Percentiles rank a stretch among this genome's conserved stretches.
phyloP scores from a whole-genome alignment of 1,140 invertebrate genomes.

The Pseudobourletiella spinata region DNA sequence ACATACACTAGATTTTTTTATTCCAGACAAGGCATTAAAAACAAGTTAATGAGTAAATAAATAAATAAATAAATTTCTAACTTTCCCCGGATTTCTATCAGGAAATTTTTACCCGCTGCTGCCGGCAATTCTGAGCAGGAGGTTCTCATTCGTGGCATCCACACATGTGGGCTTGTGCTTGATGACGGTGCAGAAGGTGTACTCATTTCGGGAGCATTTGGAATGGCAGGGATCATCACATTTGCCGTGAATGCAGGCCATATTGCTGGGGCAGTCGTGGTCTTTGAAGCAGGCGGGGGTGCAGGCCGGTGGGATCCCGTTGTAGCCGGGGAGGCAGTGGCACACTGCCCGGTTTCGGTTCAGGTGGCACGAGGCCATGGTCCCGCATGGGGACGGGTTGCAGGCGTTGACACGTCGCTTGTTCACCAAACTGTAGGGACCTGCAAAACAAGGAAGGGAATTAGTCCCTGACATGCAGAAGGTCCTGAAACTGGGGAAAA shows the following conservation, averaged over 20 bases:
- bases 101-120: not conserved
- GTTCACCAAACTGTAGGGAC: conserved; percentile 35
- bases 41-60: too few relatives aligned
- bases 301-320: conserved; percentile 34
- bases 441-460: too few relatives aligned
- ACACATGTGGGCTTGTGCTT: conserved; percentile 36
- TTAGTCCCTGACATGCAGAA: too few relatives aligned
- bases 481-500: too few relatives aligned
- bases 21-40: too few relatives aligned
- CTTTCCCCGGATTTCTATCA: too few relatives aligned
- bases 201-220: conserved; percentile 34
- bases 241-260: conserved; percentile 31
- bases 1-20: too few relatives aligned
- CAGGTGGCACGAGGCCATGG: conserved; percentile 34
- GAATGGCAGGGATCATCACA: conserved; percentile 35
- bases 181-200: conserved; percentile 35
- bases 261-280: conserved; percentile 33
- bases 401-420: conserved; percentile 17
- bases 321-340: conserved; percentile 33
- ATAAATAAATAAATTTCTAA: too few relatives aligned
- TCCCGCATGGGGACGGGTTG: conserved; percentile 31
- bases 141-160: conserved; percentile 34
- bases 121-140: conserved; percentile 21
- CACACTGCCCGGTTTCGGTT: conserved; percentile 33
- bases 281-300: conserved; percentile 35